These are phyloP conservation scores for Ceratina japonica DNA, from an alignment of 1,140 invertebrate genomes.

Conservation along the genomic window DNA sequence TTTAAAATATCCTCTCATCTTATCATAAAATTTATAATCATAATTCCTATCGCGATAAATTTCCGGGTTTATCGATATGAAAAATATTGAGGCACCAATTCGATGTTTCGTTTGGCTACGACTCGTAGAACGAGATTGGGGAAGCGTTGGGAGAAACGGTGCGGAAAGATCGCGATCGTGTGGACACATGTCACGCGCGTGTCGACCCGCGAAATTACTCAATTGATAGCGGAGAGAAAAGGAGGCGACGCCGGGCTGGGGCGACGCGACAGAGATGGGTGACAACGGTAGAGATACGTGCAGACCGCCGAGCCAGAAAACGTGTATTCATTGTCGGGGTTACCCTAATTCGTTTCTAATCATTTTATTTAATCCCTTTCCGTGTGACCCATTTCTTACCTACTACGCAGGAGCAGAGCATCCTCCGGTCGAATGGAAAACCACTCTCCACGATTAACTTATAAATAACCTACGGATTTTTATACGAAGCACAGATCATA, in stretches of 20 bases:
- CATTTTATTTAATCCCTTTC: constrained; percentile 36
- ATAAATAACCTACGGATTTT: too few species aligned
- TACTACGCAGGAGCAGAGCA: too few species aligned
- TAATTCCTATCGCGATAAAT: too few species aligned
- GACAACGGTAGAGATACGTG: not conserved
- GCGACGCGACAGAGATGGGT: not conserved
- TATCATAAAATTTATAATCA: too few species aligned
- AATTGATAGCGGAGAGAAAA: constrained; percentile 61
- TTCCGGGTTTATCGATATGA: too few species aligned
- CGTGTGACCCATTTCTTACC: constrained; percentile 29
- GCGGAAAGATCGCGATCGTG: constrained; percentile 39
- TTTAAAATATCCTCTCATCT: too few species aligned
- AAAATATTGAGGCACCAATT: too few species aligned
- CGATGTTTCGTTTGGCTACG: not conserved
- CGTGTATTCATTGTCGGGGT: constrained; percentile 17
- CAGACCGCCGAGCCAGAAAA: constrained; percentile 54
- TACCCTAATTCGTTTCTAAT: constrained; percentile 40
- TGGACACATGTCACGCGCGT: constrained; percentile 49
- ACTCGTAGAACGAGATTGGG: constrained; percentile 1
- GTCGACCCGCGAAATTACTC: constrained; percentile 56
- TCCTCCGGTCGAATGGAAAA: too few species aligned
- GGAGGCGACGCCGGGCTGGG: constrained; percentile 37
- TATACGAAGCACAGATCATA: too few species aligned
- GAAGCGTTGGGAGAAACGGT: constrained; percentile 22
- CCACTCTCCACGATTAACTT: too few species aligned